Evolutionary conservation across 2,888 invertebrate species (phyloP).

Genomic region (Thereva nobilitata): DNA sequence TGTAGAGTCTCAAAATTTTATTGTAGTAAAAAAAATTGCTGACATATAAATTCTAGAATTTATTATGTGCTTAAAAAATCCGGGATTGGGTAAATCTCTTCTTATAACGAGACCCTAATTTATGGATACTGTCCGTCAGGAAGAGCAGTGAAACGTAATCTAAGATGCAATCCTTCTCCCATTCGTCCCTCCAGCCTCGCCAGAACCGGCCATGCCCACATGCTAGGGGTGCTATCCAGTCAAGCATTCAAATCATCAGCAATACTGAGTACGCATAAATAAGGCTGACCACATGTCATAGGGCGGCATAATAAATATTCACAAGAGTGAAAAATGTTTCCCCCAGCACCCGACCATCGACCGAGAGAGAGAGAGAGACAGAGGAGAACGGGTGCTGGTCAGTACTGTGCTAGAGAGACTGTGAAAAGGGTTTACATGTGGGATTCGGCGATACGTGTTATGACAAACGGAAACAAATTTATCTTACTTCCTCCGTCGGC

Average conservation of each 20-base stretch:
- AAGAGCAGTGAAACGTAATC: too few relatives aligned
- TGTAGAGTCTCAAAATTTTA: too few relatives aligned
- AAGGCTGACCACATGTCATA: conserved; percentile 29
- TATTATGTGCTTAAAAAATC: too few relatives aligned
- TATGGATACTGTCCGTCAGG: too few relatives aligned
- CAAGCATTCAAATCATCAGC: conserved; percentile 17
- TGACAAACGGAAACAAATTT: conserved; percentile 31
- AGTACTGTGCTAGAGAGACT: too few relatives aligned
- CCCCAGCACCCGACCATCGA: conserved; percentile 21
- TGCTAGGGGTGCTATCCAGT: background rate
- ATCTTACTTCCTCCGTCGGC: conserved; percentile 9
- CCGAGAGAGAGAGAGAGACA: conserved; percentile 12
- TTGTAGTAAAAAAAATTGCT: too few relatives aligned
- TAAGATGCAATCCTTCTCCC: too few relatives aligned
- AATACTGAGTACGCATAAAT: conserved; percentile 16
- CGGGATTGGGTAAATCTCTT: too few relatives aligned
- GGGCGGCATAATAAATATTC: conserved; percentile 33
- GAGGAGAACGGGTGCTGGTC: background rate
- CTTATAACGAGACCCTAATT: too few relatives aligned
- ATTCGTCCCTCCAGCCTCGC: too few relatives aligned
- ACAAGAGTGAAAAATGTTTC: conserved; percentile 30
- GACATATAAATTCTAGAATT: too few relatives aligned
- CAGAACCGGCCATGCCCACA: too few relatives aligned
- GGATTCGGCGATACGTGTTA: conserved; percentile 25
- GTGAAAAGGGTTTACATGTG: conserved; percentile 25